Conservation (phyloP, 2,797 vertebrate genomes). For the Neomorphus geoffroyi region DNA sequence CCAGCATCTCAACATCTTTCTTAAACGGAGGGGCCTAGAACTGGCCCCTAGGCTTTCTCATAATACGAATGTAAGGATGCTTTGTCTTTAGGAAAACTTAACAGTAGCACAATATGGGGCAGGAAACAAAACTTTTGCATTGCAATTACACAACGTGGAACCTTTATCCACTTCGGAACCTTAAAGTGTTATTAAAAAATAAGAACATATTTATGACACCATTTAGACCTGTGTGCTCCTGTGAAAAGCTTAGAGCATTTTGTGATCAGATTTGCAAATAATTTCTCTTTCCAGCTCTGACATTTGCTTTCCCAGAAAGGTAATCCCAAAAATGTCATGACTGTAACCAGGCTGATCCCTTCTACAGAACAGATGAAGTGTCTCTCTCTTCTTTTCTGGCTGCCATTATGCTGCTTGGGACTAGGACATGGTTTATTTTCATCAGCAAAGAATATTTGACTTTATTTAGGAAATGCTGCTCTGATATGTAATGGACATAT, state of each 20-base stretch:
- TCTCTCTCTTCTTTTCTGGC: neutral
- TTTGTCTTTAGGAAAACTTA: neutral
- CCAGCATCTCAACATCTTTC: too few species aligned
- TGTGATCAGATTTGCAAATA: neutral
- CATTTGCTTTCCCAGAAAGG: neutral
- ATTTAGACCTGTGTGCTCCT: neutral
- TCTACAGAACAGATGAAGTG: neutral
- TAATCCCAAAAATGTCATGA: neutral
- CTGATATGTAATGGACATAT: neutral
- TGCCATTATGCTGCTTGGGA: neutral
- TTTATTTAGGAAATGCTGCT: neutral
- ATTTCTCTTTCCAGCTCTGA: neutral
- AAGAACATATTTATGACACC: neutral
- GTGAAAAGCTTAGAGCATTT: neutral
- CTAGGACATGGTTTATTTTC: neutral
- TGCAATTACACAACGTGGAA: neutral
- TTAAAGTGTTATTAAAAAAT: neutral
- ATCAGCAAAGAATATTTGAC: neutral
- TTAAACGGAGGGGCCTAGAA: too few species aligned
- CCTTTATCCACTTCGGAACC: neutral
- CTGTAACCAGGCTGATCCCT: neutral
- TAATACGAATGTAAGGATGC: accelerated
- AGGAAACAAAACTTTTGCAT: neutral
- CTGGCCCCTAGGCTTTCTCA: neutral
- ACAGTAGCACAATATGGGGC: neutral